phyloP scores from a whole-genome alignment of 2,797 vertebrate species.

The Enteromius unitaeniatus region DNA sequence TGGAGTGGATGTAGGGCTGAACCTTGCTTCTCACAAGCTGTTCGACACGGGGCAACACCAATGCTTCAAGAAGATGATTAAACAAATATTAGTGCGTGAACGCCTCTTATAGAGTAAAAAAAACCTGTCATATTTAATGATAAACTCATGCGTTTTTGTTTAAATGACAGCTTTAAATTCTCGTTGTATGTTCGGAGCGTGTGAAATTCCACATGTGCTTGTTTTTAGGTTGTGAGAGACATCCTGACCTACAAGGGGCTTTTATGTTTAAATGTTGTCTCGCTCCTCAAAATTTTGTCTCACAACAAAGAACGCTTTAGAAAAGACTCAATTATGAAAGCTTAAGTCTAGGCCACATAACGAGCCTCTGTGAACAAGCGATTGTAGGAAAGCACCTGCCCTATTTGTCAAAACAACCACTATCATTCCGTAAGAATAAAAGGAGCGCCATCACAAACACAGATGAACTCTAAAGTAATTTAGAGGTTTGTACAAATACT shows the following conservation, averaged over 20 bases:
- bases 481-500: neutral
- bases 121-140: neutral
- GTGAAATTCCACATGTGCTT: neutral
- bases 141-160: neutral
- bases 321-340: constrained; percentile 16
- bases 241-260: neutral
- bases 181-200: neutral
- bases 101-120: neutral
- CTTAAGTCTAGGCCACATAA: neutral
- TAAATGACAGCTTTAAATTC: neutral
- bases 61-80: constrained; percentile 71
- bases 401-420: constrained; percentile 2
- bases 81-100: constrained; percentile 19
- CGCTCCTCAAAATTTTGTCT: neutral
- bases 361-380: neutral
- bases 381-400: constrained; percentile 17
- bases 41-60: constrained; percentile 88
- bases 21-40: constrained; percentile 85
- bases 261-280: constrained; percentile 1
- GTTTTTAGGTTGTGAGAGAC: neutral
- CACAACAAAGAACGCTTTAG: neutral
- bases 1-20: constrained; percentile 93
- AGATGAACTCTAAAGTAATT: neutral
- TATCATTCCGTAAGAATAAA: constrained; percentile 4
- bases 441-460: neutral